Base-by-base conservation (phyloP, 2,888 invertebrate genomes). In the Clepsis dumicolana region DNA sequence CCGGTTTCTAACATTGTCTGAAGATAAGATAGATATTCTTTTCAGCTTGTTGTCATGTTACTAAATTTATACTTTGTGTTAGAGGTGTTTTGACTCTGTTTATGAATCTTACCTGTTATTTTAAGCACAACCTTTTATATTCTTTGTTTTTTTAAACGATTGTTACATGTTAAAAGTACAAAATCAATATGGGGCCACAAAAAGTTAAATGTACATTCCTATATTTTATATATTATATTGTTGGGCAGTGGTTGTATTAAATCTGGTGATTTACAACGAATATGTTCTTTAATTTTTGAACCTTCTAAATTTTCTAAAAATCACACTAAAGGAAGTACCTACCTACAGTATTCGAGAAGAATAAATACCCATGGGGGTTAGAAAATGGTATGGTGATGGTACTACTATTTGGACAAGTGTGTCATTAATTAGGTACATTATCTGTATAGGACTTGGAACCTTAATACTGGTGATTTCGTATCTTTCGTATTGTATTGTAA, bases 121-220 rank as follows among this genome's bases (percentile, higher is more conserved):
- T 18, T 66, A 67, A 62, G 62, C 18, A n/a, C 38, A 57, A 62
- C 41, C 54, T 48, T 62, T 38, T 63, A 24, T 35, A 50, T 21
- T 27, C 25, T 66, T 66, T 66, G 53, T 54, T 38, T 56, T 14
- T 16, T 59, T 38, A 32, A 61, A 32, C 21, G 56, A 41, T 61
- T 32, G 8, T 44, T 61, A 61, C 29, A 62, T 32, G 21, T 63
- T 57, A 56, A 54, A 70, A 70, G 66, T 66, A 64, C 63, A 66
- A 62, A 70, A 41, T 61, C 5, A 29, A 38, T 32, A 18, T 57
- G 60, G 70, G 70, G 56, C 66, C 71, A 70, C 38, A 24, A 32
- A 57, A 50, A 35, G 35, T 61, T 63, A 44, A 48, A 25, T 48
- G 18, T 48, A 70, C 70, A 71, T 71, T 71, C 70, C 71, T 71